A percentile compares a stretch with the other conserved stretches of the same genome.
These are phyloP conservation scores for Hydropotes inermis DNA, from an alignment of 2,113 vertebrate genomes.

Conservation along the genomic window DNA sequence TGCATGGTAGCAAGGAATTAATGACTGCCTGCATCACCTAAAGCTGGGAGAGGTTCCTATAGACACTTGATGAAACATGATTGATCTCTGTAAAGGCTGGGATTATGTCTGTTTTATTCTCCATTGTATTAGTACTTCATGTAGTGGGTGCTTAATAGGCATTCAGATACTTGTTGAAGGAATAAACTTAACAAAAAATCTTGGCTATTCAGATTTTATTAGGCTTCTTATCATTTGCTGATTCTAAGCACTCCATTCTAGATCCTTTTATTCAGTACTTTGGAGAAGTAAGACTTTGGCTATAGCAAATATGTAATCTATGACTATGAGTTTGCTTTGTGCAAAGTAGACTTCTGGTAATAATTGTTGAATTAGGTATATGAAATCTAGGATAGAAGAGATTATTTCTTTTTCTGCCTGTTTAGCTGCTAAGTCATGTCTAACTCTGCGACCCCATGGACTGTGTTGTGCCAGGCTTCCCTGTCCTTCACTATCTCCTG, in stretches of 20 bases:
- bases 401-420: background rate
- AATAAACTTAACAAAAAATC: background rate
- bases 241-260: background rate
- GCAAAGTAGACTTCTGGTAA: background rate
- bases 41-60: background rate
- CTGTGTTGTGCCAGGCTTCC: background rate
- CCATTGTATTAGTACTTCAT: background rate
- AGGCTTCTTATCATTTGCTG: background rate
- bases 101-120: background rate
- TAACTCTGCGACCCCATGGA: background rate
- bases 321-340: background rate
- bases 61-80: background rate
- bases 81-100: background rate
- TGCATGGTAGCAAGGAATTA: background rate
- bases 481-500: background rate
- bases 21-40: background rate
- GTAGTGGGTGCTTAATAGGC: background rate
- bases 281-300: background rate
- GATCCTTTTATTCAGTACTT: background rate
- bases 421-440: background rate
- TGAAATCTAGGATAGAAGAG: background rate
- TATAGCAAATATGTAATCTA: background rate
- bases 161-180: slow-evolving; percentile 28
- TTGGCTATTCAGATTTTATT: background rate
- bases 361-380: slow-evolving; percentile 8